Conservation (phyloP, 2,888 invertebrate species). For the Pyralis farinalis region DNA sequence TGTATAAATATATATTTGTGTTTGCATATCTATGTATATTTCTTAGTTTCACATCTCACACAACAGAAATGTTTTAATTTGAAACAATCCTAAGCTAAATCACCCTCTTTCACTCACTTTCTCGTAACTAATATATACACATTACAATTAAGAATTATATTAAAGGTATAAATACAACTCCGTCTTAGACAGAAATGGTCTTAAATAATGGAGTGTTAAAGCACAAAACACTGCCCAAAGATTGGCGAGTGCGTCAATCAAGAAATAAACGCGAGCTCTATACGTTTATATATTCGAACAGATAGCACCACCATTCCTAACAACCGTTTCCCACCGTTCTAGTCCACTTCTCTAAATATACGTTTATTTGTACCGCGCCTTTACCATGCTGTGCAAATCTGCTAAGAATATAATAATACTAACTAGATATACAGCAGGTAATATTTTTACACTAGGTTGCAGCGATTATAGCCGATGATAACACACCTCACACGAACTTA, state of each 20-base stretch:
- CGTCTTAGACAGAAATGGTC: slow-evolving; percentile 22
- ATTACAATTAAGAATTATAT: slow-evolving; percentile 13
- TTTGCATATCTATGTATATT: not conserved
- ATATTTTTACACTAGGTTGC: not conserved
- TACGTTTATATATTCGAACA: slow-evolving; percentile 42
- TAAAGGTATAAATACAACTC: slow-evolving; percentile 16
- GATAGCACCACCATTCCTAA: slow-evolving; percentile 71
- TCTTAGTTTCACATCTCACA: not conserved
- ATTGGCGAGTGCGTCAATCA: not conserved
- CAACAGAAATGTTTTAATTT: not conserved
- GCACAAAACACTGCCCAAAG: slow-evolving; percentile 12
- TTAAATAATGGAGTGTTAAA: slow-evolving; percentile 12
- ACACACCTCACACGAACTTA: not conserved
- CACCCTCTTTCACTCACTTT: not conserved
- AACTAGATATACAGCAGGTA: not conserved
- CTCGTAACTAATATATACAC: slow-evolving; percentile 7
- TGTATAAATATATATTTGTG: not conserved
- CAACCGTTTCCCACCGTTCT: slow-evolving; percentile 42
- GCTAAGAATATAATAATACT: slow-evolving; percentile 2
- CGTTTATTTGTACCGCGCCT: not conserved
- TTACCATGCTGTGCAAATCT: slow-evolving; percentile 15
- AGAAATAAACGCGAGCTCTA: slow-evolving; percentile 6
- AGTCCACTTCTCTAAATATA: slow-evolving; percentile 23
- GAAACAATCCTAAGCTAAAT: slow-evolving; percentile 1
- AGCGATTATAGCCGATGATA: not conserved